Evolutionary conservation across 2,113 vertebrate genomes (phyloP).

Genomic region (rat (Rattus norvegicus)): GRCr8 NC_086020.1:223578501-223579000

Average conservation of each 20-base stretch:
- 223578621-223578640: slow-evolving; percentile 73
- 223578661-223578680: neutral
- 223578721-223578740: neutral
- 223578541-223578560: neutral
- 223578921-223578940: slow-evolving; percentile 53
- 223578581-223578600: slow-evolving; percentile 7
- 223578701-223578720: slow-evolving; percentile 67
- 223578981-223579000: slow-evolving; percentile 83
- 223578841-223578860: slow-evolving; percentile 65
- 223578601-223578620: neutral
- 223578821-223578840: slow-evolving; percentile 18
- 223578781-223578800: slow-evolving; percentile 28
- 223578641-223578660: slow-evolving; percentile 61
- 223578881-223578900: slow-evolving; percentile 57
- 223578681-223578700: slow-evolving; percentile 56
- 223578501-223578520: neutral
- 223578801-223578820: slow-evolving; percentile 31
- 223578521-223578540: neutral
- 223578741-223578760: slow-evolving; percentile 49
- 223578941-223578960: slow-evolving; percentile 44
- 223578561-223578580: neutral
- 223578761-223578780: slow-evolving; percentile 46
- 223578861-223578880: slow-evolving; percentile 72
- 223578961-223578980: slow-evolving; percentile 78
- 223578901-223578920: slow-evolving; percentile 49